Percentiles rank a stretch among this genome's conserved stretches.
phyloP scores from a whole-genome alignment of 2,113 vertebrate genomes.

The Syngnathus typhle region DNA sequence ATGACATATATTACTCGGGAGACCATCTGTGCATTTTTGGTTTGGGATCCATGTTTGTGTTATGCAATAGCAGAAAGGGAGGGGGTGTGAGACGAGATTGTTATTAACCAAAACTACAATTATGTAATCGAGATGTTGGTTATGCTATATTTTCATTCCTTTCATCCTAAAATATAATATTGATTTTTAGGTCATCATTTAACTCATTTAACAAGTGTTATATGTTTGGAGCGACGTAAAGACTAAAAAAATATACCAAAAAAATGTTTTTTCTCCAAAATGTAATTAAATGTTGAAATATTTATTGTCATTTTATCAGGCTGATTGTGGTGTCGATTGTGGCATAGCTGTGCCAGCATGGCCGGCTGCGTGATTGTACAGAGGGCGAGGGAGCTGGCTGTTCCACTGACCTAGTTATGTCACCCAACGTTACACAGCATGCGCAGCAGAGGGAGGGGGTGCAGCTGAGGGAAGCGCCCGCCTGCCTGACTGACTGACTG shows the following conservation, averaged over 20 bases:
- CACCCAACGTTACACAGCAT: constrained; percentile 65
- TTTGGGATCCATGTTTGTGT: constrained; percentile 48
- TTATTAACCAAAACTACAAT: constrained; percentile 56
- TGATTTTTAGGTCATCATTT: neutral
- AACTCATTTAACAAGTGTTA: neutral
- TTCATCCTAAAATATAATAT: neutral
- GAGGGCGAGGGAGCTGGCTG: constrained; percentile 57
- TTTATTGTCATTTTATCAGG: neutral
- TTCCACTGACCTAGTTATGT: constrained; percentile 78
- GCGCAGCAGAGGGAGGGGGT: constrained; percentile 43
- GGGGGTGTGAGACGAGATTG: constrained; percentile 41
- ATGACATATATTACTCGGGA: constrained; percentile 21
- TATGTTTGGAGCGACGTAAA: neutral
- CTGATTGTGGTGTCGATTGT: constrained; percentile 52
- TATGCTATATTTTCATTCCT: neutral
- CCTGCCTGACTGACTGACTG: constrained; percentile 8
- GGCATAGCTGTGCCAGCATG: constrained; percentile 59
- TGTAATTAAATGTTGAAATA: neutral
- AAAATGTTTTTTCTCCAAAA: neutral
- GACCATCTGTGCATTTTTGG: constrained; percentile 20
- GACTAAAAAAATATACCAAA: no score
- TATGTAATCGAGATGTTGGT: constrained; percentile 53
- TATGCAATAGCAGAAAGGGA: constrained; percentile 57
- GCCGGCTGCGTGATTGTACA: constrained; percentile 55
- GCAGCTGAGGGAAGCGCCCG: constrained; percentile 31